Evolutionary conservation across 1,140 invertebrate genomes (phyloP).

Genomic region (Cherax destructor): DNA sequence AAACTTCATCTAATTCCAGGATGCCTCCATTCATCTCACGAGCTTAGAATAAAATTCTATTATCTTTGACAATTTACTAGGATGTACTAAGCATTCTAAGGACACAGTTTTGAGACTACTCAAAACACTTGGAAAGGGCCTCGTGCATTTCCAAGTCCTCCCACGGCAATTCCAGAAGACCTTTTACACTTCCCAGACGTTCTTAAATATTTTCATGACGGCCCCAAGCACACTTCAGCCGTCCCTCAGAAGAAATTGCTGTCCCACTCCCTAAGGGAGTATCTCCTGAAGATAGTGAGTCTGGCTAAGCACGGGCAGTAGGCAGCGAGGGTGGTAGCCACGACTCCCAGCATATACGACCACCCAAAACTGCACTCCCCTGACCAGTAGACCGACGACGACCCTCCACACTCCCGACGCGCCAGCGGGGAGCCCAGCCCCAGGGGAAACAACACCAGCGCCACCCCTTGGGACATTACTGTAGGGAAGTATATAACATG

Average conservation of each 20-base stretch:
- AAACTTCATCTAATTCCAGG: too few relatives aligned
- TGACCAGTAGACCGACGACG: conserved; percentile 56
- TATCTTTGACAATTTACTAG: too few relatives aligned
- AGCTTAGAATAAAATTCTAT: too few relatives aligned
- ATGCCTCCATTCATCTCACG: neutral
- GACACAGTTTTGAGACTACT: neutral
- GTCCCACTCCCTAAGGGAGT: conserved; percentile 43
- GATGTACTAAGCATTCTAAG: neutral
- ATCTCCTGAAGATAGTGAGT: conserved; percentile 41
- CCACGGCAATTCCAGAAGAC: too few relatives aligned
- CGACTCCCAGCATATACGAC: conserved; percentile 59
- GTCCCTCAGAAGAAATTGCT: conserved; percentile 53
- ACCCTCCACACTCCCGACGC: conserved; percentile 47
- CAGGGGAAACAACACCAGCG: conserved; percentile 53
- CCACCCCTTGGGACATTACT: conserved; percentile 61
- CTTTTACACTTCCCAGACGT: too few relatives aligned
- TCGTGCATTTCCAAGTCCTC: neutral
- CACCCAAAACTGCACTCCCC: conserved; percentile 54
- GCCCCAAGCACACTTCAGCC: too few relatives aligned
- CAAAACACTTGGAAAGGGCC: neutral
- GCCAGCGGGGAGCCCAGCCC: conserved; percentile 49
- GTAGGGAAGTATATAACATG: neutral
- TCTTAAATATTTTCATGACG: too few relatives aligned
- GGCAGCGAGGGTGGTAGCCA: conserved; percentile 44
- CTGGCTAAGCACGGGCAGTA: conserved; percentile 59